Evolutionary conservation across 2,113 vertebrate genomes (phyloP).

Genomic region (Malurus melanocephalus): DNA sequence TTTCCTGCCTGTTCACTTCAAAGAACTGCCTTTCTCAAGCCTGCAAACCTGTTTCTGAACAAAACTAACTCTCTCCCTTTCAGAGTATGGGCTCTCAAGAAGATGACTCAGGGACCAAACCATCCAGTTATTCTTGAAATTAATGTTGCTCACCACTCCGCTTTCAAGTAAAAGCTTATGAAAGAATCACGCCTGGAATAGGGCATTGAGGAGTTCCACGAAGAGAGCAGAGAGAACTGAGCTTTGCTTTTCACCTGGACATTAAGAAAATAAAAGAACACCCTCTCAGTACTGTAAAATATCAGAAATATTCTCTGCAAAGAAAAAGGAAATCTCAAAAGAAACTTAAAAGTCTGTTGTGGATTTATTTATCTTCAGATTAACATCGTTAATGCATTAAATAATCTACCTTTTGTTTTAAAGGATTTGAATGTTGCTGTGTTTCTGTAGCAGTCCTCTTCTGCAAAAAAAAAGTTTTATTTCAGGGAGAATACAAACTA

Average conservation of each 20-base stretch:
- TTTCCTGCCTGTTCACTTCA: conserved; percentile 11
- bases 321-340: conserved; percentile 71
- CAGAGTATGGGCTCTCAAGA: conserved; percentile 99
- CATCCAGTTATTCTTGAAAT: conserved; percentile 96
- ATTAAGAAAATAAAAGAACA: conserved; percentile 65
- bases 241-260: conserved; percentile 69
- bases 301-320: conserved; percentile 73
- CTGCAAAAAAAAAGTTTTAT: conserved; percentile 26
- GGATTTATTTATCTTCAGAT: conserved; percentile 82
- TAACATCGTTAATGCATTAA: conserved; percentile 78
- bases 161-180: conserved; percentile 60
- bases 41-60: conserved; percentile 4
- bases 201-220: conserved; percentile 44
- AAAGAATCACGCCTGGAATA: conserved; percentile 56
- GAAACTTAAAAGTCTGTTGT: conserved; percentile 76
- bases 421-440: conserved; percentile 69
- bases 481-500: conserved; percentile 43
- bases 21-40: background rate
- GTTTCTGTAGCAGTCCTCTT: conserved; percentile 65
- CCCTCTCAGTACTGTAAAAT: conserved; percentile 73
- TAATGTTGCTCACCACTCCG: conserved; percentile 51
- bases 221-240: conserved; percentile 66
- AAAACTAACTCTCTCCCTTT: conserved; percentile 23
- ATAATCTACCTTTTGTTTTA: conserved; percentile 79
- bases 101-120: conserved; percentile 98